Percentiles rank a stretch among this genome's conserved stretches.
Evolutionary conservation across 2,888 invertebrate species (phyloP).

Genomic region (Hirtodrosophila confusa): DNA sequence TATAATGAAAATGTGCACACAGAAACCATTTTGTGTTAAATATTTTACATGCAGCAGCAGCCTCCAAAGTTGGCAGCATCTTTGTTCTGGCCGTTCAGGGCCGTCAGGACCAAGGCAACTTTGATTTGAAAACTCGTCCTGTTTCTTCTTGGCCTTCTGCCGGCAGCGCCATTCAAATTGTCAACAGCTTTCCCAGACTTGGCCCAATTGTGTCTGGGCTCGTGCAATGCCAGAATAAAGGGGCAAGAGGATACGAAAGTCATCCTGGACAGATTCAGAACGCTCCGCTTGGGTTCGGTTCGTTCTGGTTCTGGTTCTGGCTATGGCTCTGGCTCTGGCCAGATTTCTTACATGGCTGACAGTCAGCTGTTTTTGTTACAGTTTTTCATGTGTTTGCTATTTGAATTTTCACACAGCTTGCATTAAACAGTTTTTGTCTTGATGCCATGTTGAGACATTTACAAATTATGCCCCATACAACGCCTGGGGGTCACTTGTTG

Average conservation of each 20-base stretch:
- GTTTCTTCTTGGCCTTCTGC: constrained; percentile 32
- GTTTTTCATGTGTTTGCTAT: constrained; percentile 33
- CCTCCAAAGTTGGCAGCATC: constrained; percentile 40
- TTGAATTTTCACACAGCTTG: constrained; percentile 1
- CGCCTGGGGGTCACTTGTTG: constrained; percentile 31
- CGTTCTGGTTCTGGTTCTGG: background rate
- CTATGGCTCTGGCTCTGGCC: background rate
- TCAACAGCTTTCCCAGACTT: constrained; percentile 64
- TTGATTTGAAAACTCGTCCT: constrained; percentile 42
- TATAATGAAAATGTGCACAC: constrained; percentile 48
- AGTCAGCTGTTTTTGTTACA: constrained; percentile 29
- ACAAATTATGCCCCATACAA: constrained; percentile 63
- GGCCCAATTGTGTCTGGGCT: constrained; percentile 60
- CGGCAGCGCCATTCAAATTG: constrained; percentile 53
- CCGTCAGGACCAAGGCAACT: constrained; percentile 22
- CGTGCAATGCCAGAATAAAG: background rate
- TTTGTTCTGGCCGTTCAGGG: constrained; percentile 32
- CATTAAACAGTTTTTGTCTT: constrained; percentile 53
- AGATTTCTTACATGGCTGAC: constrained; percentile 35
- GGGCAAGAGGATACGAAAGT: constrained; percentile 14
- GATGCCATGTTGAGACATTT: constrained; percentile 71
- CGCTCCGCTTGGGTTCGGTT: constrained; percentile 8
- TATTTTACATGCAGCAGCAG: constrained; percentile 56
- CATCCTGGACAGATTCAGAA: constrained; percentile 9
- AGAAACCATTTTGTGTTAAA: constrained; percentile 59